Percentiles rank a stretch among this genome's conserved stretches.
Conservation (phyloP, 2,888 invertebrate species). For the Periphyllus acericola region DNA sequence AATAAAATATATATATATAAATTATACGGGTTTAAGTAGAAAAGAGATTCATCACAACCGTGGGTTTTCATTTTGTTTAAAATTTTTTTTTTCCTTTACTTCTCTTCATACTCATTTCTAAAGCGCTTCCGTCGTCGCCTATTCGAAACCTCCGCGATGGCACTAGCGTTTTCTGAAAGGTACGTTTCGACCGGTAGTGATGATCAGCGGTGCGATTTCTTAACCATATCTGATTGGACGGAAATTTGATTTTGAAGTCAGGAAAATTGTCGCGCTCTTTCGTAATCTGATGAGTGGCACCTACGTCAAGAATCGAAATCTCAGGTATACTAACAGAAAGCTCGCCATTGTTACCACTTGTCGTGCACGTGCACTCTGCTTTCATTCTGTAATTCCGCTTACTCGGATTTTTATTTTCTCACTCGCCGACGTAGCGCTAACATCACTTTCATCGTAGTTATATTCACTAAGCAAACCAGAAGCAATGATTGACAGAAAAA, state of each 20-base stretch:
- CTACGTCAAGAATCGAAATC: slow-evolving; percentile 33
- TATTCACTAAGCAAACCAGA: slow-evolving; percentile 7
- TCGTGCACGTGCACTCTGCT: not conserved
- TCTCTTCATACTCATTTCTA: no score
- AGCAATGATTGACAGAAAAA: slow-evolving; percentile 52
- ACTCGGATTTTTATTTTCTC: not conserved
- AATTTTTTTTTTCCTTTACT: no score
- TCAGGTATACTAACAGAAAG: not conserved
- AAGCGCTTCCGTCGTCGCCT: no score
- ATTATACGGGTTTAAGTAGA: no score
- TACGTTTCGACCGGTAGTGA: no score
- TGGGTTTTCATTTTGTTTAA: not conserved
- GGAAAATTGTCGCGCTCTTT: not conserved
- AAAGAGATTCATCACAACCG: no score
- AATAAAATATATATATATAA: not conserved
- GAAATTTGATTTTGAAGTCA: no score
- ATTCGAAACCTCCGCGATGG: no score
- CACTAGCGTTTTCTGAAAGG: no score
- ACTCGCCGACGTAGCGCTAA: not conserved
- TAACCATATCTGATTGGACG: no score
- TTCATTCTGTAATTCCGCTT: not conserved
- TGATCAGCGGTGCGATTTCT: no score
- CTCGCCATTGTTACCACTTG: not conserved
- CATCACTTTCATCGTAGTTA: not conserved
- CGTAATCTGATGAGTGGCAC: not conserved